Base-by-base conservation (phyloP, 2,113 vertebrate genomes). In the Myrmophylax atrothorax region DNA sequence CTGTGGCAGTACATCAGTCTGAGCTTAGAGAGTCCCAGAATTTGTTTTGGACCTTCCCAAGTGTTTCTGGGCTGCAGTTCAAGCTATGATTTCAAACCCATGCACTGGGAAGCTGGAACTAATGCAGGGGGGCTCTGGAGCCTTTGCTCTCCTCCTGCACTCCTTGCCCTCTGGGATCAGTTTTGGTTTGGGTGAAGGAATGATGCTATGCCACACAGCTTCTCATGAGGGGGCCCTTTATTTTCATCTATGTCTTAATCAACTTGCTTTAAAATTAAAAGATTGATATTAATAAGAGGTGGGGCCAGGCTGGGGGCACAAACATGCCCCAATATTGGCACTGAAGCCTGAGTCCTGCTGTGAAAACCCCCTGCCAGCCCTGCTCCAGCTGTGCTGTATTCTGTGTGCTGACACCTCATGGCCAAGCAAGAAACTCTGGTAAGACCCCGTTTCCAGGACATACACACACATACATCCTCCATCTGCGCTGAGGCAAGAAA, bases 331-430 rank as follows among this genome's bases (percentile, higher is more conserved):
- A 12, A 4, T 20, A 63, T 72, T 49, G 52, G 60, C 56, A 11
- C 10, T 12, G 53, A 42, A 33, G 53, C 23, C 76, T 4, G 20
- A 79, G 58, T 20, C 58, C 35, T 53, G 4, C 47, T 18, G 69
- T 64, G 82, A 18, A 29, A 79, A 46, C 33, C 3, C 56, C 58
- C 69, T 75, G 91, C 52, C 18, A 90, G 83, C 60, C 56, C 62
- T 14, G 90, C 88, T 84, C 90, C 92, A 95, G 92, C 93, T 90
- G 94, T 14, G 88, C 18, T 23, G 42, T 69, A 89, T 55, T 66
- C 94, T 70, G 58, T 3, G 63, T 70, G 90, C 92, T 84, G 92
- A 90, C 94, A 93, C 76, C 90, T 94, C 93, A 94, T 24, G 93
- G 91, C 88, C 91, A 55, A 84, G 92, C 37, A 53, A 84, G 47